A percentile compares a stretch with the other conserved stretches of the same genome.
phyloP scores from a whole-genome alignment of 2,888 invertebrate species.

The Pristionchus japonicus region DNA sequence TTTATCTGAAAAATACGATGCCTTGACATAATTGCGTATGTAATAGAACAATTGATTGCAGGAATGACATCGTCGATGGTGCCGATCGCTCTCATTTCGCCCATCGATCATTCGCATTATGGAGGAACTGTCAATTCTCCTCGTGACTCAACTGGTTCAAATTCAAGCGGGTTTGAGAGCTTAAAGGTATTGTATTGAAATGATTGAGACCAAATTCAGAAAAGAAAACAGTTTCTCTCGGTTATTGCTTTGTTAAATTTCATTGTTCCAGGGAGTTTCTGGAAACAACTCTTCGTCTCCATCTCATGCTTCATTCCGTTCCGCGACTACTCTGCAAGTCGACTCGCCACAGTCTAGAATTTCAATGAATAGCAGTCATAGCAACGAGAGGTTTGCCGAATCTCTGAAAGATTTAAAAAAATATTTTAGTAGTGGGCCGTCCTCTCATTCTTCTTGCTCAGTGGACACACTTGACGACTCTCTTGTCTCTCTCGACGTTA shows the following conservation, averaged over 20 bases:
- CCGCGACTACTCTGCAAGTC: conserved; percentile 35
- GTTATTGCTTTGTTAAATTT: not conserved
- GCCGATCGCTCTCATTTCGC: conserved; percentile 22
- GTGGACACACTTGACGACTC: conserved; percentile 82
- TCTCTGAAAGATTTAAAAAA: not conserved
- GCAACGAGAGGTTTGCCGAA: conserved; percentile 31
- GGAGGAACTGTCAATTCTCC: conserved; percentile 41
- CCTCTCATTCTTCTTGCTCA: conserved; percentile 76
- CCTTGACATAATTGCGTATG: too few species aligned
- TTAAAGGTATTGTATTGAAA: conserved; percentile 55
- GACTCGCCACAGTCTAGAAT: conserved; percentile 47
- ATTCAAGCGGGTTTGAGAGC: conserved; percentile 65
- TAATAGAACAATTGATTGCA: too few species aligned
- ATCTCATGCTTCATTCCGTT: conserved; percentile 47
- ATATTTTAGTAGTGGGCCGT: conserved; percentile 51
- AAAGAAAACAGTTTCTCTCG: not conserved
- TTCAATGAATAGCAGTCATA: conserved; percentile 48
- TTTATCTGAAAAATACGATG: too few species aligned
- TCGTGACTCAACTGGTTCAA: conserved; percentile 66
- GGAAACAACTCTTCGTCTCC: conserved; percentile 34
- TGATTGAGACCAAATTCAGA: not conserved
- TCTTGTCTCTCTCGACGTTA: conserved; percentile 73
- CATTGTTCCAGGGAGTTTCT: not conserved
- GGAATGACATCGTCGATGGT: conserved; percentile 34
- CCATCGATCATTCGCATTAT: conserved; percentile 16